Base-by-base conservation (phyloP, 92 coral and sea anemone species). In the Siderastrea siderea region DNA sequence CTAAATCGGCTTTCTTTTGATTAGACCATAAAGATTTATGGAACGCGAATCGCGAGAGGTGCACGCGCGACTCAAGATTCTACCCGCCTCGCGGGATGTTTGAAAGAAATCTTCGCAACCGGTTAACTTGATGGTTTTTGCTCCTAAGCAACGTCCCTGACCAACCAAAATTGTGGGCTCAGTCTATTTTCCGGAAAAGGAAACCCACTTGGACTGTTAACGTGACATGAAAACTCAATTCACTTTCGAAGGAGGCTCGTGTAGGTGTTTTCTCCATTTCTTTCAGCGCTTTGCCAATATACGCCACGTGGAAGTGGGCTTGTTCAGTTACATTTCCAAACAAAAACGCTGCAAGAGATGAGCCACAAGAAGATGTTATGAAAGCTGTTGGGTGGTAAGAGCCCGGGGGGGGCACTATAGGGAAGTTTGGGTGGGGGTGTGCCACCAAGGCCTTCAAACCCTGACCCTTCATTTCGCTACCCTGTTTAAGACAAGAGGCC, bases 321-420 rank as follows among this genome's bases (percentile, higher is more conserved):
- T 50, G 9, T 4, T 83, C 84, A 95, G 8, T 67, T 81, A 75
- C 98, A 95, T 77, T 90, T 93, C 98, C 98, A 95, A 15, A 95
- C 98, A 67, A 95, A 95, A 54, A 95, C 92, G 73, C 98, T 95
- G 86, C 43, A 72, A 80, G 26, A 83, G 68, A 52, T 14, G 68
- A 69, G 38, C 5, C 38, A 26, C 38, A 72, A 15, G 46, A 58
- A 59, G 7, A 65, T 38, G 2, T 5, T 46, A 0, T 44, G 53
- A 68, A 11, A 2, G 3, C 12, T 4, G 8, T 51, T 65, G 10
- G 2, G 47, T 15, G 0, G 38, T 26, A 26, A 26, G 38, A 26
- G 38, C 38, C 38, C 38, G 38, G 38, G 38, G 38, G 38, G 38
- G 38, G 38, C 38, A 26, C 38, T 26, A 26, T 26, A 26, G 38